These are phyloP conservation scores for Cryptotermes secundus DNA, from an alignment of 1,140 invertebrate species.

Conservation along the genomic window DNA sequence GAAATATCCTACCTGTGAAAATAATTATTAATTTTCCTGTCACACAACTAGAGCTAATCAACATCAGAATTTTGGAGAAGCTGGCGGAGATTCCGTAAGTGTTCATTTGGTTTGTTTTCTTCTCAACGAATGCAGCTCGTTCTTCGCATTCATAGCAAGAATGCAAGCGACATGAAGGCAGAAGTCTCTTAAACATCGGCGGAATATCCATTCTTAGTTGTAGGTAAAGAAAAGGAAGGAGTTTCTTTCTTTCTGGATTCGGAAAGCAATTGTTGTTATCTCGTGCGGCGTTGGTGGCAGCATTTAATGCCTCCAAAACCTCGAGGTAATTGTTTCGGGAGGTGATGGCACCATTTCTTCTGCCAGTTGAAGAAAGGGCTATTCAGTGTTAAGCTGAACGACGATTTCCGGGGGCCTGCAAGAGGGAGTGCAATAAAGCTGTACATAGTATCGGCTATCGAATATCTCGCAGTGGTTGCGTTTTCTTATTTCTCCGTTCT, in stretches of 20 bases:
- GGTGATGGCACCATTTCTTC: background rate
- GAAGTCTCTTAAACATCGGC: background rate
- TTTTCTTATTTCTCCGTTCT: background rate
- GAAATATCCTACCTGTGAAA: background rate
- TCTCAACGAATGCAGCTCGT: background rate
- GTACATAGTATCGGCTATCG: background rate
- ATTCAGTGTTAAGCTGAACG: background rate
- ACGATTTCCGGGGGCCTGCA: background rate
- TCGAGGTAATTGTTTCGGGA: constrained; percentile 8
- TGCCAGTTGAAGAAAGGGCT: background rate
- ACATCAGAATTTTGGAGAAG: too few species aligned
- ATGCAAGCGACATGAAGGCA: background rate
- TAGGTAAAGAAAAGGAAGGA: background rate
- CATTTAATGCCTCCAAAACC: constrained; percentile 12
- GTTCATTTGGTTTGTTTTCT: background rate
- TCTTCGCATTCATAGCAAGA: background rate
- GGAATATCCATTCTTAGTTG: background rate
- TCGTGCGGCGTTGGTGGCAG: background rate
- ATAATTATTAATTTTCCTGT: background rate
- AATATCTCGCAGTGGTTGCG: background rate
- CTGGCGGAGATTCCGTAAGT: too few species aligned
- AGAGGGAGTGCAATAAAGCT: background rate
- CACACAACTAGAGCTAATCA: background rate
- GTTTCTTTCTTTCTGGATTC: background rate
- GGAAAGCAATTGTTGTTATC: constrained; percentile 12